Evolutionary conservation across 2,888 invertebrate genomes (phyloP).

Genomic region (Branchipolynoe longqiensis): DNA sequence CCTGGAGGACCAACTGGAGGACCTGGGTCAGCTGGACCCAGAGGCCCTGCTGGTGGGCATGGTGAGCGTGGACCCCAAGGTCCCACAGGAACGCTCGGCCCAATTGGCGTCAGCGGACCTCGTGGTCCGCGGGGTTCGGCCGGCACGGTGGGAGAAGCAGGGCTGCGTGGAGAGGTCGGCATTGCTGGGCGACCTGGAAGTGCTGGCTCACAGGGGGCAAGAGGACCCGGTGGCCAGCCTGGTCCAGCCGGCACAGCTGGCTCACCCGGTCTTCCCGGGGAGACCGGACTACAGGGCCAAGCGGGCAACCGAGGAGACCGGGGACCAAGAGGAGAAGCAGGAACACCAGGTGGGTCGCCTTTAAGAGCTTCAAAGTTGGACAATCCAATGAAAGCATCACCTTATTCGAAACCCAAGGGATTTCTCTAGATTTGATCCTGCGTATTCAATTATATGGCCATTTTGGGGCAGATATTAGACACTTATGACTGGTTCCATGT

Average conservation of each 20-base stretch:
- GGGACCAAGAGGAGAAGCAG: slow-evolving; percentile 56
- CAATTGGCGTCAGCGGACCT: slow-evolving; percentile 23
- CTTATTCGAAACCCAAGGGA: no score
- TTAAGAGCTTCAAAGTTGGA: no score
- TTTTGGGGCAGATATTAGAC: no score
- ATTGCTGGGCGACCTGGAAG: slow-evolving; percentile 53
- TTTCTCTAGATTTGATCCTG: no score
- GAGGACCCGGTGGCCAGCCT: slow-evolving; percentile 58
- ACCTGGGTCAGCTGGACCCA: slow-evolving; percentile 61
- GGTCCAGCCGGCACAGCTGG: slow-evolving; percentile 58
- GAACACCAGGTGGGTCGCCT: slow-evolving; percentile 49
- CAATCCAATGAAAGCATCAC: no score
- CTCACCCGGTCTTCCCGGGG: slow-evolving; percentile 42
- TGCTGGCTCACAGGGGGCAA: slow-evolving; percentile 63
- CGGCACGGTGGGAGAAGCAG: slow-evolving; percentile 32
- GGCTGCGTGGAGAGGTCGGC: slow-evolving; percentile 42
- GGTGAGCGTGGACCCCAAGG: slow-evolving; percentile 57
- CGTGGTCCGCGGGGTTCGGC: not conserved
- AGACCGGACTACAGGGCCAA: slow-evolving; percentile 59
- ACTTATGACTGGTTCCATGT: no score
- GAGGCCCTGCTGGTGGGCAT: slow-evolving; percentile 62
- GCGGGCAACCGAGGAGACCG: slow-evolving; percentile 60
- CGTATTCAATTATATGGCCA: no score
- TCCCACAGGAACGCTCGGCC: slow-evolving; percentile 32
- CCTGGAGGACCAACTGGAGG: slow-evolving; percentile 63